Percentiles rank a stretch among this genome's conserved stretches.
phyloP scores from a whole-genome alignment of 2,797 vertebrate species.

The Molossus alvarezi region DNA sequence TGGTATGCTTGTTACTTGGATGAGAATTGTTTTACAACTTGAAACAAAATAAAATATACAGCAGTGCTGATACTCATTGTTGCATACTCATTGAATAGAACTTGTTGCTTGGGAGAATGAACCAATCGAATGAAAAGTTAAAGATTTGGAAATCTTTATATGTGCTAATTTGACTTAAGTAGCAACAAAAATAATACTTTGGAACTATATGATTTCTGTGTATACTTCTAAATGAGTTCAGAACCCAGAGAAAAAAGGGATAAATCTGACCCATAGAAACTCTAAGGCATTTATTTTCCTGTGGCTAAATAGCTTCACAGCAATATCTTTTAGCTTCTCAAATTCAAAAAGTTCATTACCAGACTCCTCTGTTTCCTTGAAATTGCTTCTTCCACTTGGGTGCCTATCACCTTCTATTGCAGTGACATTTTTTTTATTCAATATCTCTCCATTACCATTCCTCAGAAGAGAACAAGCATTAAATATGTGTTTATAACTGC shows the following conservation, averaged over 20 bases:
- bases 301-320: not conserved
- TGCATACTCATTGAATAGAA: not conserved
- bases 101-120: not conserved
- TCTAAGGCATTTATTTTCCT: not conserved
- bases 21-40: not conserved
- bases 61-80: not conserved
- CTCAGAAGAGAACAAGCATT: conserved; percentile 9
- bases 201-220: not conserved
- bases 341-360: not conserved
- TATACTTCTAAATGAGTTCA: not conserved
- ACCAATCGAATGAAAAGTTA: not conserved
- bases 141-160: not conserved
- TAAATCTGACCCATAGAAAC: not conserved
- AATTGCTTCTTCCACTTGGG: not conserved
- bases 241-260: not conserved
- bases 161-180: not conserved
- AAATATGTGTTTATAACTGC: not conserved
- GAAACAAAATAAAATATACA: not conserved
- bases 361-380: not conserved
- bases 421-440: not conserved
- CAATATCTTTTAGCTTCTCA: not conserved
- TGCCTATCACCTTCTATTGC: not conserved
- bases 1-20: not conserved
- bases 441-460: not conserved
- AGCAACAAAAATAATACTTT: not conserved